phyloP scores from a whole-genome alignment of 2,113 vertebrate species.

The Actinemys pallida region DNA sequence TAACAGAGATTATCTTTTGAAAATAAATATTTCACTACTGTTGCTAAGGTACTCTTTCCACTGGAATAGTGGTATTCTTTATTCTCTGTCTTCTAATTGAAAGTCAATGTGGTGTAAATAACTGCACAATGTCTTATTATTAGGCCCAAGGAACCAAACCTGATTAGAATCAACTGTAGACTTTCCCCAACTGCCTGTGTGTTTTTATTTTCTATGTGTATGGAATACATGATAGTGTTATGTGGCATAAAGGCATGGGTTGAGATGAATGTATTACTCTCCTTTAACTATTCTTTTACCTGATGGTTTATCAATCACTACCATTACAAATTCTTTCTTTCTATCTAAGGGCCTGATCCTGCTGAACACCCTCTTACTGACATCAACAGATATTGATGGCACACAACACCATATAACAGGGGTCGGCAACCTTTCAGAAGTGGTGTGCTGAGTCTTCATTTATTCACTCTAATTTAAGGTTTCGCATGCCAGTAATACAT shows the following conservation, averaged over 20 bases:
- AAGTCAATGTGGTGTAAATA: slow-evolving; percentile 62
- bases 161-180: slow-evolving; percentile 23
- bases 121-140: background rate
- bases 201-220: background rate
- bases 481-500: too few relatives aligned
- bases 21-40: slow-evolving; percentile 38
- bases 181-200: background rate
- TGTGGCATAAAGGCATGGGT: background rate
- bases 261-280: background rate
- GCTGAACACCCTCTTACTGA: background rate
- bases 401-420: background rate
- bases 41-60: slow-evolving; percentile 3
- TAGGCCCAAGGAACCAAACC: slow-evolving; percentile 38
- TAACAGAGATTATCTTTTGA: slow-evolving; percentile 44
- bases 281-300: background rate
- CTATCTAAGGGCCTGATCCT: background rate
- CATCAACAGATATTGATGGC: background rate
- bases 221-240: background rate
- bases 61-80: slow-evolving; percentile 41
- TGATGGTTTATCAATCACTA: background rate
- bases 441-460: too few relatives aligned
- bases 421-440: too few relatives aligned
- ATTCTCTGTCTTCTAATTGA: slow-evolving; percentile 28
- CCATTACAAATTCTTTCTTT: background rate
- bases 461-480: too few relatives aligned